phyloP scores from a whole-genome alignment of 2,113 vertebrate genomes.

The Fukomys damarensis region DNA sequence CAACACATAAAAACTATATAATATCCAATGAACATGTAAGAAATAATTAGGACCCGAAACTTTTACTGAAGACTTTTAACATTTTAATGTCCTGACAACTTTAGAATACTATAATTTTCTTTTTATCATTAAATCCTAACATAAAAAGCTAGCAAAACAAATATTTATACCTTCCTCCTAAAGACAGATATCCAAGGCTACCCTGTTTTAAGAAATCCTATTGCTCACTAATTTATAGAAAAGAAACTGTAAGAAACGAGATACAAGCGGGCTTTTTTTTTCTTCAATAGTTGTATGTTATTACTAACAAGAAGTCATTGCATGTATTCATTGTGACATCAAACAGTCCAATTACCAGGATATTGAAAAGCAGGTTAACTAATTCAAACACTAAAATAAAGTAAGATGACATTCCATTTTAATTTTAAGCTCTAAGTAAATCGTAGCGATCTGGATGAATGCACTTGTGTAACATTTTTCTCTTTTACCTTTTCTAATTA shows the following conservation, averaged over 20 bases:
- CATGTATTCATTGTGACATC: not conserved
- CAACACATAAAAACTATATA: not conserved
- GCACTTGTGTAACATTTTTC: not conserved
- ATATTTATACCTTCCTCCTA: not conserved
- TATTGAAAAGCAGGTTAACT: not conserved
- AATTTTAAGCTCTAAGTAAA: not conserved
- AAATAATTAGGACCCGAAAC: not conserved
- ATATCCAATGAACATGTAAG: not conserved
- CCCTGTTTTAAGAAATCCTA: not conserved
- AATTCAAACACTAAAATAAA: constrained; percentile 11
- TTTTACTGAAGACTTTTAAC: not conserved
- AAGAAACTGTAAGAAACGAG: not conserved
- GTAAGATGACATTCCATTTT: not conserved
- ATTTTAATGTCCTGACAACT: not conserved
- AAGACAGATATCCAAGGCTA: not conserved
- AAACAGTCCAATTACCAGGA: not conserved
- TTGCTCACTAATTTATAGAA: not conserved
- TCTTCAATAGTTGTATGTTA: not conserved
- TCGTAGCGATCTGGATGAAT: not conserved
- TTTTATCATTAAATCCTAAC: not conserved
- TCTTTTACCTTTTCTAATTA: not conserved
- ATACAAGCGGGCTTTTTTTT: not conserved
- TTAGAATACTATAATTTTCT: not conserved
- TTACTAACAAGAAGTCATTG: not conserved
- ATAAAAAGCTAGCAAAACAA: not conserved